These are phyloP conservation scores for Phainopepla nitens DNA, from an alignment of 2,113 vertebrate species.

Conservation along the genomic window DNA sequence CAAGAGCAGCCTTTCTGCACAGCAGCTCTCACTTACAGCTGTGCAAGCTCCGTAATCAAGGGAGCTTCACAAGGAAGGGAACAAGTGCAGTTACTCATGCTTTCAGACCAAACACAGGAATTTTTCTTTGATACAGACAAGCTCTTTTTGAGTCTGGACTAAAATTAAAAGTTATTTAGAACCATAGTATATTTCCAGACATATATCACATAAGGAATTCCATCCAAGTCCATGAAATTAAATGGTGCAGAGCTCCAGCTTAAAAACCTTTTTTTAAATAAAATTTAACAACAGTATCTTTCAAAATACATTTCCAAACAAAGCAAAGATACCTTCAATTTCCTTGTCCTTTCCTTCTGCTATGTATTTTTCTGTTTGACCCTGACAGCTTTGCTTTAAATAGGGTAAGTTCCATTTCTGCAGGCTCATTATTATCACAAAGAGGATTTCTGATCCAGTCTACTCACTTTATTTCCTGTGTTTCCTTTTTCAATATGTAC, in stretches of 20 bases:
- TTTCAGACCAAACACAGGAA: background rate
- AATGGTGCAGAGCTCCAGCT: background rate
- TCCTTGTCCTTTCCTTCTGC: background rate
- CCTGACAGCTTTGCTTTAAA: background rate
- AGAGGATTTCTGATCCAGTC: background rate
- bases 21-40: background rate
- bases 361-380: background rate
- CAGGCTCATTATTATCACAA: background rate
- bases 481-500: background rate
- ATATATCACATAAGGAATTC: background rate
- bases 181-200: background rate
- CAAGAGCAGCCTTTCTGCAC: background rate
- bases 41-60: background rate
- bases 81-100: background rate
- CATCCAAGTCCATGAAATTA: background rate
- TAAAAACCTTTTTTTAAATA: conserved; percentile 11
- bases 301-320: conserved; percentile 10
- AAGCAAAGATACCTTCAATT: background rate
- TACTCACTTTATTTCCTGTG: background rate
- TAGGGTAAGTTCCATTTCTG: background rate
- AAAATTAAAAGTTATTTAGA: background rate
- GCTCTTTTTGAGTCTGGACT: background rate
- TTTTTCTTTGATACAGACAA: background rate
- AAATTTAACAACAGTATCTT: background rate
- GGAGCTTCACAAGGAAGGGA: background rate